Percentiles rank a stretch among this genome's conserved stretches.
Evolutionary conservation across 2,797 vertebrate species (phyloP).

Genomic region (Neostethus bicornis): DNA sequence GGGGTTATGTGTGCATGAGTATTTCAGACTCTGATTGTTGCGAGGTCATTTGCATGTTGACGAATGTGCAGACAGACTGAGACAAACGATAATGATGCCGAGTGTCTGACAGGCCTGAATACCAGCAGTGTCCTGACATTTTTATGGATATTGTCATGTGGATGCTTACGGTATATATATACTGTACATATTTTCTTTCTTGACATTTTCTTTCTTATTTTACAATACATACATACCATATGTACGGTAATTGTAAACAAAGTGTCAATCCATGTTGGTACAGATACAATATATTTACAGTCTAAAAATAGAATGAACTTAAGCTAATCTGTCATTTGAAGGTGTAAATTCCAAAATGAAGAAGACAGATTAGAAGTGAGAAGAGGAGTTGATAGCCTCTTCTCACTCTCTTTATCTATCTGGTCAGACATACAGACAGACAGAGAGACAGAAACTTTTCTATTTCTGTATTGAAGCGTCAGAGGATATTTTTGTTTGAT

Average conservation of each 20-base stretch:
- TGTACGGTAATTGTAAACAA: no score
- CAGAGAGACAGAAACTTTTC: no score
- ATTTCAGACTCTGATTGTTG: slow-evolving; percentile 15
- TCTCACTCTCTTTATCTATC: no score
- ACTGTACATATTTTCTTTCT: slow-evolving; percentile 2
- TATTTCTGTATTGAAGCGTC: no score
- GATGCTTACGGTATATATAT: slow-evolving; percentile 32
- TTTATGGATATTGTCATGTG: slow-evolving; percentile 40
- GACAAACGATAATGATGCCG: slow-evolving; percentile 39
- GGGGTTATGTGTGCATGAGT: slow-evolving; percentile 19
- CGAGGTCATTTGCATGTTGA: slow-evolving; percentile 24
- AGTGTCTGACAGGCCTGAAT: slow-evolving; percentile 34
- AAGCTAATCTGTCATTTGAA: slow-evolving; percentile 20
- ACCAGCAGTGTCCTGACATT: slow-evolving; percentile 41
- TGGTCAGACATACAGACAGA: no score
- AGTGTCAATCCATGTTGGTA: slow-evolving; percentile 22
- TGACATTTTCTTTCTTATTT: no score
- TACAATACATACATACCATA: no score
- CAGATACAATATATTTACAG: slow-evolving; percentile 8
- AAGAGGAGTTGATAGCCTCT: slow-evolving; percentile 33
- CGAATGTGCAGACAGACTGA: slow-evolving; percentile 38
- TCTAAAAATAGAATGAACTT: slow-evolving; percentile 7
- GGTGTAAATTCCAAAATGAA: slow-evolving; percentile 23
- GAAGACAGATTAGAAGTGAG: slow-evolving; percentile 8
- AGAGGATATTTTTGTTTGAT: no score